A percentile compares a stretch with the other conserved stretches of the same genome.
Conservation (phyloP, 2,113 vertebrate genomes). For the Mormoops blainvillei region DNA sequence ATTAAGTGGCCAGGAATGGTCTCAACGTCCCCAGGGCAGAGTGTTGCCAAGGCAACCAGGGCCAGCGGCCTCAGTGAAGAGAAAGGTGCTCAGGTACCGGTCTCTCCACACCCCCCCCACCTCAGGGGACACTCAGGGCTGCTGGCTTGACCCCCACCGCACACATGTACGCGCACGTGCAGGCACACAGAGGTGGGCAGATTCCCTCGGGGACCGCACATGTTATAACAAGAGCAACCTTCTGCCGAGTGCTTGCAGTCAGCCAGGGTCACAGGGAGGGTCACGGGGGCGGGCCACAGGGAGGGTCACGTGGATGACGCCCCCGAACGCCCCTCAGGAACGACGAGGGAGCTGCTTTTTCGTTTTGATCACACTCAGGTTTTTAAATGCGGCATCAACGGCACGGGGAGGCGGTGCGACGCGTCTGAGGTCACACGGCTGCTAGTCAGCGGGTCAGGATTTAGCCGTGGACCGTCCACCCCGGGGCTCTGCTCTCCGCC, state of each 20-base stretch:
- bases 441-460: background rate
- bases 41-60: background rate
- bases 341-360: fast-evolving
- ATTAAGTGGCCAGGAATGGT: background rate
- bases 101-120: too few relatives aligned
- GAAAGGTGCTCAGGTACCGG: background rate
- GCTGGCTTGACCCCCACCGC: too few relatives aligned
- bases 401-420: background rate
- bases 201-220: too few relatives aligned
- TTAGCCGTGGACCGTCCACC: background rate
- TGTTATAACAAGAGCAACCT: too few relatives aligned
- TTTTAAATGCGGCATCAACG: background rate
- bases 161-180: fast-evolving
- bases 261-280: too few relatives aligned
- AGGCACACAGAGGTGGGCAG: too few relatives aligned
- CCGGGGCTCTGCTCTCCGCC: background rate
- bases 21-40: background rate
- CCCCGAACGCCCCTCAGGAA: background rate
- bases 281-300: too few relatives aligned
- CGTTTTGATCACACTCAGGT: background rate
- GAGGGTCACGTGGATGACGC: background rate
- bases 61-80: too few relatives aligned
- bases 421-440: background rate
- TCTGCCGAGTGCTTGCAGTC: too few relatives aligned
- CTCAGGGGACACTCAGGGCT: background rate